These are phyloP conservation scores for Drosophila leonis DNA, from an alignment of 2,888 invertebrate genomes.

Conservation along the genomic window DNA sequence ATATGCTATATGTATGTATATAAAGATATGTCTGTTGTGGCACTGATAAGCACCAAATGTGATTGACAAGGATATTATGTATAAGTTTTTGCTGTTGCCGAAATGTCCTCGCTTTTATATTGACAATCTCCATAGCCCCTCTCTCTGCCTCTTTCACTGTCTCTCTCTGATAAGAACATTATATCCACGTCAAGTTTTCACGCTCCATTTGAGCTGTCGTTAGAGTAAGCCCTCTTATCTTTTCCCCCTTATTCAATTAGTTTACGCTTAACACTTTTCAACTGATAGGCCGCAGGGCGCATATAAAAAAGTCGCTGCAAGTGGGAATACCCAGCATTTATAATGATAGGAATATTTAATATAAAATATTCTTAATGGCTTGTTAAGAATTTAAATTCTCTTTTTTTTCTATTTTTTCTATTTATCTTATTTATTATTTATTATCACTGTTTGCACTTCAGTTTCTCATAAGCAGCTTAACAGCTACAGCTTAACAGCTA, in stretches of 20 bases:
- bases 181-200: constrained; percentile 41
- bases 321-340: constrained; percentile 5
- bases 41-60: constrained; percentile 38
- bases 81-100: constrained; percentile 25
- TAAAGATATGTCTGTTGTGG: constrained; percentile 30
- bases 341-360: neutral
- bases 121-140: neutral
- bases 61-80: constrained; percentile 39
- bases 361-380: neutral
- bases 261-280: constrained; percentile 12
- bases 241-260: constrained; percentile 35
- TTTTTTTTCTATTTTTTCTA: neutral
- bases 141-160: neutral
- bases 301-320: neutral
- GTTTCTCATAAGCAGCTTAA: too few species aligned
- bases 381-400: neutral
- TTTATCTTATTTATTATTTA: neutral
- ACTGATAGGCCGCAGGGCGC: neutral
- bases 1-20: neutral
- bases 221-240: constrained; percentile 6
- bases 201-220: constrained; percentile 42
- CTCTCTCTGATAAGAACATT: neutral
- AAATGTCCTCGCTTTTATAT: constrained; percentile 2
- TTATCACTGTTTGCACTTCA: neutral
- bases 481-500: too few species aligned